Percentiles rank a stretch among this genome's conserved stretches.
Conservation (phyloP, 2,888 invertebrate species). For the Mechanitis mazaeus region DNA sequence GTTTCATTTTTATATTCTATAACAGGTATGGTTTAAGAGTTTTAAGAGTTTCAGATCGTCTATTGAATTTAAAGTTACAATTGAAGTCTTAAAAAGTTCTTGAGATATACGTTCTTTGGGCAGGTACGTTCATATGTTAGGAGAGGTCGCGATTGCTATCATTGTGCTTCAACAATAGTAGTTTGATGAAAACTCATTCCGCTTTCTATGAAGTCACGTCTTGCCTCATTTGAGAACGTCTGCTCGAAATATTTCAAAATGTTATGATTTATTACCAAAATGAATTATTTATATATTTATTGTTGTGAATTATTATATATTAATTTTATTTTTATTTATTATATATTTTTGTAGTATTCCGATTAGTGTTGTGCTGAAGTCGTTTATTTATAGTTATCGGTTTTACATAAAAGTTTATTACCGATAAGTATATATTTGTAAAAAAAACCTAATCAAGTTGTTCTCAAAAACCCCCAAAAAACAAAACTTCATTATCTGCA, state of each 20-base stretch:
- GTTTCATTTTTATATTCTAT: too few species aligned
- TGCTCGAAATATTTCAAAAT: not conserved
- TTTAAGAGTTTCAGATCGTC: too few species aligned
- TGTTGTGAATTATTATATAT: too few species aligned
- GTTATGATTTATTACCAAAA: too few species aligned
- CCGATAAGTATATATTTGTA: not conserved
- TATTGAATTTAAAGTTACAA: too few species aligned
- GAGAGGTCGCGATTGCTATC: constrained; percentile 44
- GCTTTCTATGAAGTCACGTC: constrained; percentile 24
- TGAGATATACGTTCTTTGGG: constrained; percentile 9
- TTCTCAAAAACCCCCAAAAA: constrained; percentile 14
- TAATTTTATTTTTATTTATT: too few species aligned
- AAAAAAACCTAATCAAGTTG: not conserved
- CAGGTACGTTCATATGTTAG: constrained; percentile 14
- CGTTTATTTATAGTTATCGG: too few species aligned
- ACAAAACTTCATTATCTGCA: constrained; percentile 63
- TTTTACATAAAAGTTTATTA: constrained; percentile 14
- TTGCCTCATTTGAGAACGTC: constrained; percentile 20
- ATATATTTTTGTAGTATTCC: too few species aligned
- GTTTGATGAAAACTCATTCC: constrained; percentile 51
- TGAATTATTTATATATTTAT: too few species aligned
- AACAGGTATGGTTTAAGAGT: too few species aligned
- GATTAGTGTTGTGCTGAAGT: too few species aligned
- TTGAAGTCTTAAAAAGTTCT: too few species aligned
- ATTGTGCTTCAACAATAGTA: constrained; percentile 58